Evolutionary conservation across 2,888 invertebrate genomes (phyloP).

Genomic region (Gasteruption jaculator): DNA sequence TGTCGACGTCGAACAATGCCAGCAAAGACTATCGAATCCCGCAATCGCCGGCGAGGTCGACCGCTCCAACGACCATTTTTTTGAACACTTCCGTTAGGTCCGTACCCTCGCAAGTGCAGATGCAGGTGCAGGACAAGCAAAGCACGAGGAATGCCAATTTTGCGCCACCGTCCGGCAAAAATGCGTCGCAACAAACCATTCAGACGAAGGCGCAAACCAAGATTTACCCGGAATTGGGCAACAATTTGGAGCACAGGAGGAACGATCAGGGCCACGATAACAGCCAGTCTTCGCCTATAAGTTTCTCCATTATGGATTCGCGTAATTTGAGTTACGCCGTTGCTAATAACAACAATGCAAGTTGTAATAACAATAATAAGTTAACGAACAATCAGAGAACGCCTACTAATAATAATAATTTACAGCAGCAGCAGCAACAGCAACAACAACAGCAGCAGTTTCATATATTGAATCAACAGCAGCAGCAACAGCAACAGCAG

Average conservation of each 20-base stretch:
- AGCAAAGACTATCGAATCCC: slow-evolving; percentile 63
- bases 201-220: slow-evolving; percentile 77
- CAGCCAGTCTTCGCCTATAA: slow-evolving; percentile 69
- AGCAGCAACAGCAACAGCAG: slow-evolving; percentile 35
- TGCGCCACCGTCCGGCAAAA: slow-evolving; percentile 54
- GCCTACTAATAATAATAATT: slow-evolving; percentile 30
- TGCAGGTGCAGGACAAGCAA: slow-evolving; percentile 46
- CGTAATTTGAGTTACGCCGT: slow-evolving; percentile 60
- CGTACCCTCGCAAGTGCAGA: slow-evolving; percentile 33
- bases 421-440: slow-evolving; percentile 33
- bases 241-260: slow-evolving; percentile 45
- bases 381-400: slow-evolving; percentile 33
- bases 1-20: slow-evolving; percentile 63
- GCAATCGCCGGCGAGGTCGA: slow-evolving; percentile 54
- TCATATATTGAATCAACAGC: slow-evolving; percentile 47
- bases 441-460: slow-evolving; percentile 35
- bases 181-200: slow-evolving; percentile 45
- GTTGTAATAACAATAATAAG: slow-evolving; percentile 33
- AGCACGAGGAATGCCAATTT: slow-evolving; percentile 54
- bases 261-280: slow-evolving; percentile 57
- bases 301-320: slow-evolving; percentile 72
- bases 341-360: too few relatives aligned
- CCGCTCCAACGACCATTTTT: slow-evolving; percentile 47
- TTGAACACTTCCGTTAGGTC: slow-evolving; percentile 37
- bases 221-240: slow-evolving; percentile 66